A percentile compares a stretch with the other conserved stretches of the same genome.
Evolutionary conservation across 2,113 vertebrate species (phyloP).

Genomic region (Pituophis catenifer): DNA sequence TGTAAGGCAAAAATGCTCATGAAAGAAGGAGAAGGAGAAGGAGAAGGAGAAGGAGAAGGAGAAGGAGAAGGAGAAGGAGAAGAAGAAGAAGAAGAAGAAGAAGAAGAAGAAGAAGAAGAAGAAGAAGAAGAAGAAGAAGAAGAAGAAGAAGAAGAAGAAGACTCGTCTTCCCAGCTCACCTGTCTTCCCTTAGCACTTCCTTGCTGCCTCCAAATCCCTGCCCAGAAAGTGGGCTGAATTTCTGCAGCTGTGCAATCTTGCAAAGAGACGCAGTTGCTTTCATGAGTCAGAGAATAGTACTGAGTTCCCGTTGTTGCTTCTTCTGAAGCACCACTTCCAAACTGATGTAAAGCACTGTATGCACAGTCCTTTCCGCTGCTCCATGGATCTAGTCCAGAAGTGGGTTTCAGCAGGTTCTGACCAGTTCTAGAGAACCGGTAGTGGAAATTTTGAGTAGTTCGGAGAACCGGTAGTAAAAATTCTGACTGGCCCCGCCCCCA

Average conservation of each 20-base stretch:
- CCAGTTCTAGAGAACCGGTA: too few relatives aligned
- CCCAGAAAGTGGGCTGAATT: background rate
- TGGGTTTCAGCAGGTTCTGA: too few relatives aligned
- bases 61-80: fast-evolving
- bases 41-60: too few relatives aligned
- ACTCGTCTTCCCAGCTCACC: background rate
- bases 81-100: fast-evolving
- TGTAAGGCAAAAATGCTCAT: background rate
- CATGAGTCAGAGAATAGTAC: background rate
- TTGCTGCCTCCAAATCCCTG: background rate
- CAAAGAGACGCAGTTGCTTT: background rate
- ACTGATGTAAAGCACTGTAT: background rate
- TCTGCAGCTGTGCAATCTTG: background rate
- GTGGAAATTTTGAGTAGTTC: too few relatives aligned
- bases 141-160: too few relatives aligned
- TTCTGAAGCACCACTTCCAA: background rate
- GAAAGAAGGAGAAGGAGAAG: too few relatives aligned
- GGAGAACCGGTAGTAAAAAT: too few relatives aligned
- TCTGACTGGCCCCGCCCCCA: too few relatives aligned
- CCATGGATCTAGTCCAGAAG: background rate
- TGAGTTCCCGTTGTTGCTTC: background rate
- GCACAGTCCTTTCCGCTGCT: background rate
- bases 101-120: too few relatives aligned
- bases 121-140: too few relatives aligned
- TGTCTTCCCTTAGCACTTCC: background rate